Conservation (phyloP, 1,140 invertebrate genomes). For the Pemphigus obesinymphae region DNA sequence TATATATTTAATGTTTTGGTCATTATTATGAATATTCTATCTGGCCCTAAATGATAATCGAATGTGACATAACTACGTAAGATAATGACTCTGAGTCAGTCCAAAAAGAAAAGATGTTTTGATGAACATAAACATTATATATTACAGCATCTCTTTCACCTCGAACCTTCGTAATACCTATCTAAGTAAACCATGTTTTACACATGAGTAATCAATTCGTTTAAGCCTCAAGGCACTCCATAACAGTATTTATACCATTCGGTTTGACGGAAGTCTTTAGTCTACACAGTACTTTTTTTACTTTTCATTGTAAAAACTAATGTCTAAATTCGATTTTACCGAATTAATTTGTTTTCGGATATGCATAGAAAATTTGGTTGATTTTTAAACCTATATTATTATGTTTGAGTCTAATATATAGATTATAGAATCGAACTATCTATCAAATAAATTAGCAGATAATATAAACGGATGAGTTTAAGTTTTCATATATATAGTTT, state of each 20-base stretch:
- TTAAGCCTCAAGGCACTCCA: not conserved
- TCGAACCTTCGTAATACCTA: not conserved
- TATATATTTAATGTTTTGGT: not conserved
- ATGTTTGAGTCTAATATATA: not conserved
- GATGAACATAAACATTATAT: constrained; percentile 2
- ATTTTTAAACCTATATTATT: not conserved
- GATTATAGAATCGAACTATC: too few species aligned
- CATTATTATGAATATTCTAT: not conserved
- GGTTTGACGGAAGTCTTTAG: not conserved
- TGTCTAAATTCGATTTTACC: not conserved
- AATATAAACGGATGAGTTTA: too few species aligned
- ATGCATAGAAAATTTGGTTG: not conserved
- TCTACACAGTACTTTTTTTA: not conserved
- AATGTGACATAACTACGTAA: constrained; percentile 24
- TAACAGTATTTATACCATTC: not conserved
- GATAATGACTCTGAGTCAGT: not conserved
- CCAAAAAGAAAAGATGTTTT: not conserved
- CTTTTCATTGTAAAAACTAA: not conserved
- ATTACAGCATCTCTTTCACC: constrained; percentile 39
- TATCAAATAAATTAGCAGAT: too few species aligned
- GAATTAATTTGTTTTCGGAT: not conserved
- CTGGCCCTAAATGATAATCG: not conserved
- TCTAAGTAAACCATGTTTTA: constrained; percentile 15
- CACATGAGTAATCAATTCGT: constrained; percentile 8
- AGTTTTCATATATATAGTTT: too few species aligned